These are phyloP conservation scores for Prorops nasuta DNA, from an alignment of 1,140 invertebrate genomes.

Conservation along the genomic window DNA sequence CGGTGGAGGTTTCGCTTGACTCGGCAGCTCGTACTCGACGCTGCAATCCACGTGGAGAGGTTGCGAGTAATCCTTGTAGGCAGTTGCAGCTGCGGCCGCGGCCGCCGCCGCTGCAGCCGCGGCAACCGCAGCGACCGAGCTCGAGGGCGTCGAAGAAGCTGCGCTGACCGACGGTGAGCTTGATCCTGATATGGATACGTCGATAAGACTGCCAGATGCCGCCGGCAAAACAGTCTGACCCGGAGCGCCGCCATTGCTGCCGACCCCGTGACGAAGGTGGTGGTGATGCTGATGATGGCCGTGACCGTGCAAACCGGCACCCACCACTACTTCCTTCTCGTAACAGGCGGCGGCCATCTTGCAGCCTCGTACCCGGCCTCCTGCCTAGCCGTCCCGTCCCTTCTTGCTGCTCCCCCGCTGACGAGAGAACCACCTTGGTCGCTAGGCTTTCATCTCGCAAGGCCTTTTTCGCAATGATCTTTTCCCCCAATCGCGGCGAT, in stretches of 20 bases:
- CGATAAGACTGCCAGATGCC: conserved; percentile 15
- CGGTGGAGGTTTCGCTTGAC: conserved; percentile 76
- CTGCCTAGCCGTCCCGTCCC: conserved; percentile 21
- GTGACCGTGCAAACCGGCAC: conserved; percentile 28
- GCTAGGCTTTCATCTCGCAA: conserved; percentile 22
- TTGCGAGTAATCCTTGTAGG: conserved; percentile 67
- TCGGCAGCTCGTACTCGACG: conserved; percentile 81
- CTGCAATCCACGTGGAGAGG: conserved; percentile 81
- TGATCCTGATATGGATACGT: conserved; percentile 8
- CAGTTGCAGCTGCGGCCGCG: conserved; percentile 16
- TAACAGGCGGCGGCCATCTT: conserved; percentile 43
- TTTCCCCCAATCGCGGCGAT: background rate
- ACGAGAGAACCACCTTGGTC: conserved; percentile 23
- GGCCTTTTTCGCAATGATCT: background rate
- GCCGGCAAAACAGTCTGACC: conserved; percentile 23
- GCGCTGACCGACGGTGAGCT: conserved; percentile 8
- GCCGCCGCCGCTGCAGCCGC: conserved; percentile 16
- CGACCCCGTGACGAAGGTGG: conserved; percentile 18
- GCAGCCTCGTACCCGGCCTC: conserved; percentile 20
- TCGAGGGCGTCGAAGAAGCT: conserved; percentile 7
- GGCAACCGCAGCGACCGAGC: conserved; percentile 13
- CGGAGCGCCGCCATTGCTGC: conserved; percentile 8
- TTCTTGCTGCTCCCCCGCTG: conserved; percentile 20
- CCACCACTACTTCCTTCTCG: conserved; percentile 38
- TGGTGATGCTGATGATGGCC: conserved; percentile 23